phyloP scores from a whole-genome alignment of 1,140 invertebrate genomes.

The Chironomus tepperi region DNA sequence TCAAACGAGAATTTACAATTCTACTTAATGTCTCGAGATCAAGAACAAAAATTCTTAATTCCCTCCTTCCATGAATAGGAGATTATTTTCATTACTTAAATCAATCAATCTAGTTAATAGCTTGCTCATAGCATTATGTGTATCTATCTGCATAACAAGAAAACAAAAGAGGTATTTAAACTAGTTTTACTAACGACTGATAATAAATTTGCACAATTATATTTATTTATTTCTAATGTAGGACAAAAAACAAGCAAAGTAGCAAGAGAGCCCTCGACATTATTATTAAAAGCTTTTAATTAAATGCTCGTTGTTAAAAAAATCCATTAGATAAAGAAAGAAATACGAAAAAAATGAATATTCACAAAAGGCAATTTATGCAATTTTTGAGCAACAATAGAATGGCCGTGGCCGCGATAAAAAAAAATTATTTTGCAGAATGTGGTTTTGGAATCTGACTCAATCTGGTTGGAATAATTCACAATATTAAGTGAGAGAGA shows the following conservation, averaged over 20 bases:
- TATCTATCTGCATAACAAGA: too few species aligned
- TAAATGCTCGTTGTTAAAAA: not conserved
- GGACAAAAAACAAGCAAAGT: not conserved
- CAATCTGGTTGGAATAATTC: too few species aligned
- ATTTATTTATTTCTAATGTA: not conserved
- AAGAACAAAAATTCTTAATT: too few species aligned
- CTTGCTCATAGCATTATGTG: too few species aligned
- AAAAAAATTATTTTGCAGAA: too few species aligned
- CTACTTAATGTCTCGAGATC: too few species aligned
- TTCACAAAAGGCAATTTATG: not conserved
- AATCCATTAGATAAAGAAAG: slow-evolving; percentile 11
- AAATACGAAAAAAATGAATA: not conserved
- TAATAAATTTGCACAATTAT: not conserved
- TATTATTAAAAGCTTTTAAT: not conserved
- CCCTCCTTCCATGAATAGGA: too few species aligned
- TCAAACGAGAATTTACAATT: too few species aligned
- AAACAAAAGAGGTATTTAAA: not conserved
- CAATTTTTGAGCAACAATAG: slow-evolving; percentile 10
- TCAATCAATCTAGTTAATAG: too few species aligned
- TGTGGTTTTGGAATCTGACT: too few species aligned
- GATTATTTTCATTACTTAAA: too few species aligned
- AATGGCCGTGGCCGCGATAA: slow-evolving; percentile 8
- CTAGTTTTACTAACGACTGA: not conserved
- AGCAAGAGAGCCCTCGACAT: not conserved
- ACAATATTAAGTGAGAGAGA: too few species aligned